phyloP scores from a whole-genome alignment of 2,797 vertebrate species.

The Brotula barbata region DNA sequence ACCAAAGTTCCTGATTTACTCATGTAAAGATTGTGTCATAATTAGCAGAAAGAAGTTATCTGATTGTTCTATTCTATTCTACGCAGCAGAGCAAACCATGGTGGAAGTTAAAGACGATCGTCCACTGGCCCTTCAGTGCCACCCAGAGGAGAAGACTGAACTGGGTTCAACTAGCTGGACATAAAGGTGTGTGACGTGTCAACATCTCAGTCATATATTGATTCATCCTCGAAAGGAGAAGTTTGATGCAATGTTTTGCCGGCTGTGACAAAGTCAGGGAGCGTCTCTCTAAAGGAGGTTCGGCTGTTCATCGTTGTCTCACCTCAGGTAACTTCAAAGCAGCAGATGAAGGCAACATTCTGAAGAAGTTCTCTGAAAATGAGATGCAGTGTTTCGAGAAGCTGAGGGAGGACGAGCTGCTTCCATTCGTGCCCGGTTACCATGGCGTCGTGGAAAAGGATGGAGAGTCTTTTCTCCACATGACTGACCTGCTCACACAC shows the following conservation, averaged over 20 bases:
- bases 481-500: constrained; percentile 90
- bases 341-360: constrained; percentile 90
- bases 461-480: constrained; percentile 89
- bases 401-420: constrained; percentile 83
- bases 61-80: constrained; percentile 4
- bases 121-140: constrained; percentile 89
- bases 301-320: constrained; percentile 34
- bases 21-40: no score
- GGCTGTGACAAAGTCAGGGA: no score
- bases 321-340: constrained; percentile 94
- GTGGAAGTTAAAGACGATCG: constrained; percentile 94
- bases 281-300: no score
- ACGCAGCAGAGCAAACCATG: constrained; percentile 85
- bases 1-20: no score
- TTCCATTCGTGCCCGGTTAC: constrained; percentile 87
- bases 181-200: constrained; percentile 86
- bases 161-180: constrained; percentile 97
- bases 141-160: constrained; percentile 89
- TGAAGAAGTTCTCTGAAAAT: constrained; percentile 93
- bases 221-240: constrained; percentile 1
- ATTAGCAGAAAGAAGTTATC: no score
- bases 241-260: background rate
- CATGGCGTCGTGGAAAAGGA: constrained; percentile 91
- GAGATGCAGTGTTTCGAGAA: constrained; percentile 91
- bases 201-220: background rate